These are phyloP conservation scores for Petrocephalus sullivani DNA, from an alignment of 2,797 vertebrate species.

Conservation along the genomic window DNA sequence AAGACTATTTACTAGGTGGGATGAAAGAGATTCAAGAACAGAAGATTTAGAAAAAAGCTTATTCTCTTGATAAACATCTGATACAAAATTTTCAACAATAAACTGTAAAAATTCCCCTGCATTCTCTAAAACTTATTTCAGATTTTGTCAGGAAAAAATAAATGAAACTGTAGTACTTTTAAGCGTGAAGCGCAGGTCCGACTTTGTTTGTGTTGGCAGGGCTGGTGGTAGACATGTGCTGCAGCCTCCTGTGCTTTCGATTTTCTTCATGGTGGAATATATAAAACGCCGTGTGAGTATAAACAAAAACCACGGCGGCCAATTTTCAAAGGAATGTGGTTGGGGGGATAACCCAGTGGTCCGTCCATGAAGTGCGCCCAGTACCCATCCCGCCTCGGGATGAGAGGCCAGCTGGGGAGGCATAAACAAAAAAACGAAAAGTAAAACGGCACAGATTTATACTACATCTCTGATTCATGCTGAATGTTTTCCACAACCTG, in stretches of 20 bases:
- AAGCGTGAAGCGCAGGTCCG: not conserved
- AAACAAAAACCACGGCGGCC: not conserved
- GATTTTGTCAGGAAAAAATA: not conserved
- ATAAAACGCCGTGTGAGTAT: not conserved
- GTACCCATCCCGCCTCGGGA: not conserved
- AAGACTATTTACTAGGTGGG: not conserved
- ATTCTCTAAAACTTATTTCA: not conserved
- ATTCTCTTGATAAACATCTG: constrained; percentile 7
- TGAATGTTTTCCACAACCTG: not conserved
- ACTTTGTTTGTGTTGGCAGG: not conserved
- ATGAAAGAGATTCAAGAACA: not conserved
- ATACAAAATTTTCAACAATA: not conserved
- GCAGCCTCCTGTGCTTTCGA: not conserved
- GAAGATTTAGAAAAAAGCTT: not conserved
- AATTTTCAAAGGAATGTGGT: not conserved
- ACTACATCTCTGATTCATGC: not conserved
- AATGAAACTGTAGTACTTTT: not conserved
- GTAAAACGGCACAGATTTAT: not conserved
- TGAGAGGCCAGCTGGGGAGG: not conserved
- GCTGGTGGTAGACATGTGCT: not conserved
- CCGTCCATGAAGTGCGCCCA: not conserved
- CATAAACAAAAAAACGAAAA: not conserved
- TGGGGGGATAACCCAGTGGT: not conserved
- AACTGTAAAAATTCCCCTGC: not conserved
- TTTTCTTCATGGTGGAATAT: not conserved